Conservation (phyloP, 2,888 invertebrate species). For the Pinctada fucata region DNA sequence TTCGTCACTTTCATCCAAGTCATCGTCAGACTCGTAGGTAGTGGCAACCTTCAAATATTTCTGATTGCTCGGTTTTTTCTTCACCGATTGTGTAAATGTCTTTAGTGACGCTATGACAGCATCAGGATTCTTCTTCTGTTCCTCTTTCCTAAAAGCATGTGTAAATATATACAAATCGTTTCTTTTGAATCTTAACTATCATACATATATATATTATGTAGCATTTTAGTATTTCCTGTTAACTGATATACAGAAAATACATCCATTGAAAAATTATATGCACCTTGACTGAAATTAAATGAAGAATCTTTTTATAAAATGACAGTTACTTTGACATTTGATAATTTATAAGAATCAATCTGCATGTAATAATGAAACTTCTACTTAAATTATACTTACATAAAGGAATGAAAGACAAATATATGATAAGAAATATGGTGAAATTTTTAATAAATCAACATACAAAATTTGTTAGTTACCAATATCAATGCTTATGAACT, state of each 20-base stretch:
- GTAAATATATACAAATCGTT: background rate
- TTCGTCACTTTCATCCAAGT: slow-evolving; percentile 52
- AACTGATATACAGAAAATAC: no score
- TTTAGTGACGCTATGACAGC: slow-evolving; percentile 94
- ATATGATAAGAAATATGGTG: no score
- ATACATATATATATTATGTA: background rate
- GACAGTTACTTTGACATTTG: background rate
- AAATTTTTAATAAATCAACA: no score
- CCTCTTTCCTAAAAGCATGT: slow-evolving; percentile 79
- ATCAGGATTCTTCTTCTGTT: slow-evolving; percentile 92
- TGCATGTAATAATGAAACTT: no score
- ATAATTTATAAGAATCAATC: background rate
- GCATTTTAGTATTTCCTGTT: no score
- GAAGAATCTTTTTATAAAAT: background rate
- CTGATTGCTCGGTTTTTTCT: slow-evolving; percentile 55
- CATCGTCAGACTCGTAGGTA: slow-evolving; percentile 61
- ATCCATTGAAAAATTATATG: no score
- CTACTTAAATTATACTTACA: no score
- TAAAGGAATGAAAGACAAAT: no score
- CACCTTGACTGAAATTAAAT: no score
- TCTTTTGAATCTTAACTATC: background rate
- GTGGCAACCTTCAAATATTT: slow-evolving; percentile 52
- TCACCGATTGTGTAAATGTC: slow-evolving; percentile 83
- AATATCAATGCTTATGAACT: no score
- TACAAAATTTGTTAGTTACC: no score